Percentiles rank a stretch among this genome's conserved stretches.
phyloP scores from a whole-genome alignment of 2,113 vertebrate genomes.

The Serinus canaria region DNA sequence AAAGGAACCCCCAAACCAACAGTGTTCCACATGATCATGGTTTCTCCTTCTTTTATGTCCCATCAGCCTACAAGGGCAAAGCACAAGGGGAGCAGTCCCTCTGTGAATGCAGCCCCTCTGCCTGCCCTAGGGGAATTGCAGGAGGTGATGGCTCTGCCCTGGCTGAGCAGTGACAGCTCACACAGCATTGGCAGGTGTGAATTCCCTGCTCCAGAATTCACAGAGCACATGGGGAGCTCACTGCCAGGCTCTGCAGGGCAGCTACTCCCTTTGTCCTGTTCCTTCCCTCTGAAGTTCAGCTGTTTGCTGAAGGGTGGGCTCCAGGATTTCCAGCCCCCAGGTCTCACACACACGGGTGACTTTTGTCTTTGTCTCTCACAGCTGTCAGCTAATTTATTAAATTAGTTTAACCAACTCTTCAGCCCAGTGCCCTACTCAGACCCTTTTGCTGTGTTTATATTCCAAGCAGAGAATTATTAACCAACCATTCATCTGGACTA shows the following conservation, averaged over 20 bases:
- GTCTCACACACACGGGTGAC: rapidly evolving
- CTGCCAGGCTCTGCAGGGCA: not conserved
- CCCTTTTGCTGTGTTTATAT: not conserved
- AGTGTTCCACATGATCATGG: not conserved
- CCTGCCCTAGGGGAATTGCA: not conserved
- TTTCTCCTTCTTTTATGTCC: not conserved
- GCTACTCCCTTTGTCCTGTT: not conserved
- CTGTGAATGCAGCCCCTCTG: not conserved
- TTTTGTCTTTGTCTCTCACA: not conserved
- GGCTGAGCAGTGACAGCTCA: not conserved
- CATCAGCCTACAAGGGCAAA: not conserved
- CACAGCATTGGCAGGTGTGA: not conserved
- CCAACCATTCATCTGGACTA: not conserved
- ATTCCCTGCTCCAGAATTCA: not conserved
- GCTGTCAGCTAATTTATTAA: not conserved
- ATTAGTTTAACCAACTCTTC: not conserved
- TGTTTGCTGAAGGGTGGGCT: rapidly evolving
- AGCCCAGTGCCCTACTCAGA: not conserved
- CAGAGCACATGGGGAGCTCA: rapidly evolving
- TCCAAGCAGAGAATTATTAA: not conserved
- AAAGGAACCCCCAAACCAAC: no score
- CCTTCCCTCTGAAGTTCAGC: not conserved
- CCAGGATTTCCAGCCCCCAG: not conserved
- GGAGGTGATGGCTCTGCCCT: not conserved
- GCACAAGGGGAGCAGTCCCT: not conserved